Percentiles rank a stretch among this genome's conserved stretches.
Evolutionary conservation across 2,113 vertebrate genomes (phyloP).

Genomic region (Dasyurus viverrinus): DNA sequence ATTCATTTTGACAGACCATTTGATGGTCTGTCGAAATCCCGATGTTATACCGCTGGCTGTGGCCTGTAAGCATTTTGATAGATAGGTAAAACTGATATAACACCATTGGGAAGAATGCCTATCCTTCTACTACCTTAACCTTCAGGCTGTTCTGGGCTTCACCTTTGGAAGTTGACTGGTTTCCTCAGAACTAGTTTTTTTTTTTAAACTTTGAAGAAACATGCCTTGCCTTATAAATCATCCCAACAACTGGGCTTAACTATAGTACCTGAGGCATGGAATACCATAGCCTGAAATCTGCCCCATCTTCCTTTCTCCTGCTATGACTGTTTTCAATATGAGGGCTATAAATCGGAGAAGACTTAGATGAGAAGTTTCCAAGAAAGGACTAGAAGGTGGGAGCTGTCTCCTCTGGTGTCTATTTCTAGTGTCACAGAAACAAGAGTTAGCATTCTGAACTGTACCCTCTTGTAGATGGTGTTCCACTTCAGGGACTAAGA

Average conservation of each 20-base stretch:
- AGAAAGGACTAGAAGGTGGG: slow-evolving; percentile 11
- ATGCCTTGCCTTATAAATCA: neutral
- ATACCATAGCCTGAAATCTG: neutral
- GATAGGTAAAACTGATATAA: slow-evolving; percentile 32
- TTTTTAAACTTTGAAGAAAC: slow-evolving; percentile 21
- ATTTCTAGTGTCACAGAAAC: neutral
- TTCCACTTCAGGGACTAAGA: neutral
- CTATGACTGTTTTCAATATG: neutral
- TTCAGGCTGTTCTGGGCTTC: neutral
- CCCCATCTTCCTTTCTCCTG: neutral
- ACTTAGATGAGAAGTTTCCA: neutral
- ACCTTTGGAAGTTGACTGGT: neutral
- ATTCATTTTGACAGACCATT: slow-evolving; percentile 33
- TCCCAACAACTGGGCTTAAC: slow-evolving; percentile 19
- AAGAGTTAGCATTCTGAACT: neutral
- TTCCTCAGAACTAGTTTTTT: neutral
- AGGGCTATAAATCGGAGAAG: neutral
- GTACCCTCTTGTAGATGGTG: neutral
- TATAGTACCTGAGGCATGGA: neutral
- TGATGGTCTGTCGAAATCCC: slow-evolving; percentile 4
- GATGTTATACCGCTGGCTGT: slow-evolving; percentile 11
- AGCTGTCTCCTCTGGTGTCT: neutral
- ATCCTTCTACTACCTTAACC: slow-evolving; percentile 28
- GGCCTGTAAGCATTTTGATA: slow-evolving; percentile 13
- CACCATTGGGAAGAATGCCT: slow-evolving; percentile 19